Base-by-base conservation (phyloP, 2,797 vertebrate species). In the Enteromius radiatus region DNA sequence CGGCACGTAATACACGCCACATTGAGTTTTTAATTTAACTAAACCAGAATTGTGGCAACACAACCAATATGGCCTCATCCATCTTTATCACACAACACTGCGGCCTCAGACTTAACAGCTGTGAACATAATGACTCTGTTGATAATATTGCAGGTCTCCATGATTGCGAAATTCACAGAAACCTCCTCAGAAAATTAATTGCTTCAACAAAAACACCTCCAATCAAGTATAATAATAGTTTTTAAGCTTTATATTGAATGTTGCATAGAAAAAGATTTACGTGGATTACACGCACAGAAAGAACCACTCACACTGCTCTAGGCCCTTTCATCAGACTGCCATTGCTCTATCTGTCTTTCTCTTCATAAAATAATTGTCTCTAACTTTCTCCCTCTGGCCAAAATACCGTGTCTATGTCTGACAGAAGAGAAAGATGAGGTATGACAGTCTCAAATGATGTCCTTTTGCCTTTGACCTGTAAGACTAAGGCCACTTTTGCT, bases 401-500 rank as follows among this genome's bases (percentile, higher is more conserved):
- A 45, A 76, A 74, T 36, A 68, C 9, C 47, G 59, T 73, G 71
- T 54, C 56, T 69, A 26, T 75, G 52, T 69, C 81, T 71, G 69
- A 82, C 38, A 73, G 54, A 23, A 47, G 52, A 78, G 45, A 47
- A 78, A 69, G n/a, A 73, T 65, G 23, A 21, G 49, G 41, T 49
- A 52, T 76, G 83, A 84, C 83, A 84, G 56, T 47, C 26, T 64
- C 36, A 83, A 86, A 84, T 81, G 3, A 61, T 9, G 73, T 80
- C 49, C 68, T 77, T 76, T 76, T 71, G 78, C 63, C 45, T 80
- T 77, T 70, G 56, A 65, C 81, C 71, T 80, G 65, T 38, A 47
- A 67, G 47, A 56, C 63, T 43, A 28, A 52, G 33, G 68, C 21
- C 68, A 63, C 36, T 38, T 33, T 61, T 41, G 65, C 47, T 80